Evolutionary conservation across 2,797 vertebrate species (phyloP).

Genomic region (Rhynchotus rufescens): DNA sequence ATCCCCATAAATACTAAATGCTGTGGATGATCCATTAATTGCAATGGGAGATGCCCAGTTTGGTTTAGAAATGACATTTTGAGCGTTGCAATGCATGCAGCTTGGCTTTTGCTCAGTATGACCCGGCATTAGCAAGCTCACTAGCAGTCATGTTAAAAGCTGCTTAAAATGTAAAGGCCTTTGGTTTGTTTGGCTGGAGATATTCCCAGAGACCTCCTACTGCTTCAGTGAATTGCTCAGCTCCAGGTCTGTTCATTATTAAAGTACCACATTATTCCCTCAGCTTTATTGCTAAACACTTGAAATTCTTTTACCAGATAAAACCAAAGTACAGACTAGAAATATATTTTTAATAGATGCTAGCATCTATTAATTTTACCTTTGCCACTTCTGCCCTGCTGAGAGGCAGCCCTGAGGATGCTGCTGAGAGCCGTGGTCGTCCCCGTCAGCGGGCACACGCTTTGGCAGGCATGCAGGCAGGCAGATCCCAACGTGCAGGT

Average conservation of each 20-base stretch:
- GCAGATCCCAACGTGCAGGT: not conserved
- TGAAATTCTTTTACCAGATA: not conserved
- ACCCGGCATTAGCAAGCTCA: not conserved
- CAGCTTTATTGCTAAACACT: not conserved
- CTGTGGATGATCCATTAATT: not conserved
- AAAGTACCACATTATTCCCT: not conserved
- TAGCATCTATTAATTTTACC: not conserved
- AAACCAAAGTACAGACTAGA: not conserved
- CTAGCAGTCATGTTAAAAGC: not conserved
- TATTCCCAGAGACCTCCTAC: not conserved
- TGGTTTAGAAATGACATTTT: not conserved
- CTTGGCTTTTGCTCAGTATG: not conserved
- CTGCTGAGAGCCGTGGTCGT: rapidly evolving
- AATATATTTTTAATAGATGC: not conserved
- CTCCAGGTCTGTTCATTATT: not conserved
- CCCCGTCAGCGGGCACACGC: not conserved
- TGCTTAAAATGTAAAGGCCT: not conserved
- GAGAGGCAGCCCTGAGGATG: not conserved
- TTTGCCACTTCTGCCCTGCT: not conserved
- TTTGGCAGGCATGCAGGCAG: not conserved
- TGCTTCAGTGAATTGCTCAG: not conserved
- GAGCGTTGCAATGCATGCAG: not conserved
- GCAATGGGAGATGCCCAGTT: not conserved
- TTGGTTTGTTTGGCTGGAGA: not conserved
- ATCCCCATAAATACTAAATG: not conserved